A percentile compares a stretch with the other conserved stretches of the same genome.
Conservation (phyloP, 2,888 invertebrate species). For the Patella caerulea region DNA sequence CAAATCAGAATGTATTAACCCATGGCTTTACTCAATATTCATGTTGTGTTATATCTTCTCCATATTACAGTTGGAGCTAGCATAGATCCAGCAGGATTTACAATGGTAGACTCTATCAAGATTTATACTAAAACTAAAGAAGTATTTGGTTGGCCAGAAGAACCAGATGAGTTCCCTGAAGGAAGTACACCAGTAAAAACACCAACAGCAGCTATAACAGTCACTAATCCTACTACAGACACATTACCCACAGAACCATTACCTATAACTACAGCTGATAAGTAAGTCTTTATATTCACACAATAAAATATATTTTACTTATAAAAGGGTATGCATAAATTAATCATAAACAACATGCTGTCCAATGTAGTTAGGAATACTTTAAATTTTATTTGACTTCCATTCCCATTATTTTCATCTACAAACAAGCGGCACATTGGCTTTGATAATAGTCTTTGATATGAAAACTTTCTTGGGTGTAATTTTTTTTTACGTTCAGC, state of each 20-base stretch:
- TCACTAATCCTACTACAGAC: conserved; percentile 39
- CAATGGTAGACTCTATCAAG: conserved; percentile 94
- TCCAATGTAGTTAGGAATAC: too few species aligned
- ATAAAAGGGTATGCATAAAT: not conserved
- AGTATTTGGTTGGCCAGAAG: conserved; percentile 96
- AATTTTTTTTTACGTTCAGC: too few species aligned
- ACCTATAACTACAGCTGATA: conserved; percentile 77
- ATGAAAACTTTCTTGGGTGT: too few species aligned
- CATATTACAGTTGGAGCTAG: conserved; percentile 71
- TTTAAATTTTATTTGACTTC: too few species aligned
- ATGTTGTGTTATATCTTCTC: conserved; percentile 1
- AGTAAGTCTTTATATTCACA: conserved; percentile 58
- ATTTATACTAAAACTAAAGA: conserved; percentile 96
- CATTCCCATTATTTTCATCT: too few species aligned
- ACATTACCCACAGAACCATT: conserved; percentile 55
- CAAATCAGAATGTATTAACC: too few species aligned
- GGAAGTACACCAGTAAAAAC: conserved; percentile 36
- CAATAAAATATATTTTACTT: not conserved
- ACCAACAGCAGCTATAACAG: conserved; percentile 29
- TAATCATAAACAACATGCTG: too few species aligned
- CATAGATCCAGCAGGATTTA: conserved; percentile 81
- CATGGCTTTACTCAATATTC: too few species aligned
- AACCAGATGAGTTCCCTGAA: conserved; percentile 82
- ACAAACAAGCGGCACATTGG: too few species aligned
- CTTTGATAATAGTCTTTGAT: too few species aligned